phyloP scores from a whole-genome alignment of 2,888 invertebrate genomes.

The Lasioglossum figueresi region DNA sequence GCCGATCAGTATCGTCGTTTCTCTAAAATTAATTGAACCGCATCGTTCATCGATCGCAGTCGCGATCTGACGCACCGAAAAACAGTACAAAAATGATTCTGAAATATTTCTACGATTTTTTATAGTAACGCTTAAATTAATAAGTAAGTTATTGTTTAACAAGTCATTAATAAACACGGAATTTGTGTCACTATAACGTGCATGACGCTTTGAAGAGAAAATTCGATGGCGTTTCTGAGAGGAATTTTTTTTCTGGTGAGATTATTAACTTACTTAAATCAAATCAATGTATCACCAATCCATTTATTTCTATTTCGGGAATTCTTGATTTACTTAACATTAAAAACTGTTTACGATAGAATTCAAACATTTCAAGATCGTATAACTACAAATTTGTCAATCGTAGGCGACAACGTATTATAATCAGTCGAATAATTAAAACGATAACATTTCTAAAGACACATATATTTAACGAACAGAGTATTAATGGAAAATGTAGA shows the following conservation, averaged over 20 bases:
- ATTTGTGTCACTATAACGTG: not conserved
- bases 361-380: not conserved
- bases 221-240: not conserved
- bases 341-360: not conserved
- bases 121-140: not conserved
- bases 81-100: not conserved
- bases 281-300: not conserved
- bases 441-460: not conserved
- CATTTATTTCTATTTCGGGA: not conserved
- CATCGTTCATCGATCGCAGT: not conserved
- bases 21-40: constrained; percentile 2
- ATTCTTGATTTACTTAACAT: not conserved
- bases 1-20: constrained; percentile 14
- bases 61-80: not conserved
- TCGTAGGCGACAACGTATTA: not conserved
- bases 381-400: not conserved
- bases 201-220: not conserved
- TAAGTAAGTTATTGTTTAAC: not conserved
- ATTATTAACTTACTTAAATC: not conserved
- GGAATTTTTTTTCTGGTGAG: constrained; percentile 44
- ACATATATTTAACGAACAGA: not conserved
- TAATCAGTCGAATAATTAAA: not conserved
- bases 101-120: not conserved
- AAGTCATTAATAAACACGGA: not conserved
- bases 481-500: constrained; percentile 27